Evolutionary conservation across 1,140 invertebrate species (phyloP), one percentile per base, ranked within the genome.

Genomic region (Pissodes strobi): DNA sequence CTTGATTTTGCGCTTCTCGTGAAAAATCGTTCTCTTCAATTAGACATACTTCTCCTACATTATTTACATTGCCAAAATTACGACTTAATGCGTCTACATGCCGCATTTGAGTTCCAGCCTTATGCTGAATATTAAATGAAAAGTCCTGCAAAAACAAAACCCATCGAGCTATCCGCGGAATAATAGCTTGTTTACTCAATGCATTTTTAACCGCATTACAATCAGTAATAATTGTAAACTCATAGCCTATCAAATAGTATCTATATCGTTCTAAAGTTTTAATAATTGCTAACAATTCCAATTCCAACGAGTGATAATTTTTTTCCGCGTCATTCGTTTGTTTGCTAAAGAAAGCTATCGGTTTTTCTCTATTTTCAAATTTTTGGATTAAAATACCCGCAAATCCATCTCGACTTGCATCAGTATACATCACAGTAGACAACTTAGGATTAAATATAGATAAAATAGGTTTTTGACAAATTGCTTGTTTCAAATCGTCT

Each of bases 381-480:
- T 53, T 53, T 61, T 61, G 58, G 15, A 12, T 52, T 2, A 61
- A 22, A 21, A 52, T 55, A 6, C 45, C 46, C 6, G 22, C 45
- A 37, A 27, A 55, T n/a, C 58, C 46, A 1, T 37, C 46, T 56
- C 58, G 30, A 34, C n/a, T 46, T 18, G 22, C 38, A 21, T 45
- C 56, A 2, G 56, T 45, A 45, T 58, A 45, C 12, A 58, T 19
- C 2, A 22, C 21, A 8, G 21, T 58, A 4, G 6, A 2, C 5
- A 45, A 15, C 8, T 15, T 22, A 8, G 56, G 56, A 13, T 58
- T 17, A 48, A 58, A 58, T 19, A 58, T n/a, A n/a, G n/a, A n/a
- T n/a, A n/a, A n/a, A n/a, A n/a, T n/a, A n/a, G n/a, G n/a, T n/a
- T n/a, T n/a, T 45, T 1, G 17, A n/a, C 23, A 58, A 10, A 25